Percentiles rank a stretch among this genome's conserved stretches.
These are phyloP conservation scores for Idaea straminata DNA, from an alignment of 2,888 invertebrate genomes.

Conservation along the genomic window DNA sequence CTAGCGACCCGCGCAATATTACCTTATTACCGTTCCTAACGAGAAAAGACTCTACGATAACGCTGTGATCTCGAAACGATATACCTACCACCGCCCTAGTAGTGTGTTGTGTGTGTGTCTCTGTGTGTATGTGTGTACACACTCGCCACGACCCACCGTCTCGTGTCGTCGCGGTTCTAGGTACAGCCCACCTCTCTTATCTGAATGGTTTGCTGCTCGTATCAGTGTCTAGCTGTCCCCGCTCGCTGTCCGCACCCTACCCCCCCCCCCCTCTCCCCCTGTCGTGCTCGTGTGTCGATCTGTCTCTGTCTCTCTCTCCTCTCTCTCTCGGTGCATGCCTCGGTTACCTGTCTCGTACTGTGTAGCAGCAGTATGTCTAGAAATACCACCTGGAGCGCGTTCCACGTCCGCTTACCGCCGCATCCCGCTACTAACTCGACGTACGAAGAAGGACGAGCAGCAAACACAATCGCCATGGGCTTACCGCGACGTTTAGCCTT, in stretches of 20 bases:
- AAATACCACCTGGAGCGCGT: conserved; percentile 70
- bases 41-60: conserved; percentile 65
- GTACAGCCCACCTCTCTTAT: conserved; percentile 69
- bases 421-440: conserved; percentile 28
- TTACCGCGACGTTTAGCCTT: conserved; percentile 18
- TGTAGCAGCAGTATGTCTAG: conserved; percentile 53
- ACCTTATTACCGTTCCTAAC: conserved; percentile 64
- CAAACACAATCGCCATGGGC: conserved; percentile 40
- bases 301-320: conserved; percentile 39
- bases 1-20: conserved; percentile 50
- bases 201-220: conserved; percentile 79
- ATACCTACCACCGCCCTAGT: conserved; percentile 44
- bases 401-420: conserved; percentile 32
- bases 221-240: conserved; percentile 71
- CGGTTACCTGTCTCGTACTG: conserved; percentile 48
- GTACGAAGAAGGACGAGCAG: conserved; percentile 52
- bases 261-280: conserved; percentile 31
- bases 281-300: conserved; percentile 28
- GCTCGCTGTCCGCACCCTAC: conserved; percentile 53
- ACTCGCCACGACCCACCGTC: conserved; percentile 45
- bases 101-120: conserved; percentile 51
- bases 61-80: conserved; percentile 71
- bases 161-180: conserved; percentile 55
- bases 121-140: no score
- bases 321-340: conserved; percentile 62